Conservation (phyloP, 2,888 invertebrate genomes). For the Mactromeris polynyma region DNA sequence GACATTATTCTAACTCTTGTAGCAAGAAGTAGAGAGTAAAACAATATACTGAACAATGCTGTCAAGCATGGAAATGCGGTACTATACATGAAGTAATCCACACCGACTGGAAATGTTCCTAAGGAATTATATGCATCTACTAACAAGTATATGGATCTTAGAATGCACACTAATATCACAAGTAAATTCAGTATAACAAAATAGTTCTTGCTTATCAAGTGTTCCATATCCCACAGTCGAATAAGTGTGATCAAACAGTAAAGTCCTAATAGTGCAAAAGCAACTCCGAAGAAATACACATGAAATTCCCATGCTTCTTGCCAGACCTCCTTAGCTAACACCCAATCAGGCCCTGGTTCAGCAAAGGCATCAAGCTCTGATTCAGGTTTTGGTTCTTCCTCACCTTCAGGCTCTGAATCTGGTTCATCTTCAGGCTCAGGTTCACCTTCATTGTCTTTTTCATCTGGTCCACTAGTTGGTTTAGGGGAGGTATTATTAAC, state of each 20-base stretch:
- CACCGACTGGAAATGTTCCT: constrained; percentile 91
- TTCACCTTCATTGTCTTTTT: constrained; percentile 14
- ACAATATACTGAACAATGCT: constrained; percentile 95
- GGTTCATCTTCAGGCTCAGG: constrained; percentile 20
- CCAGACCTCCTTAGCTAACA: constrained; percentile 80
- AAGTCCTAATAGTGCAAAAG: constrained; percentile 94
- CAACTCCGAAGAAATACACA: constrained; percentile 94
- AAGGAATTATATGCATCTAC: constrained; percentile 97
- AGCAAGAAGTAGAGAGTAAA: constrained; percentile 94
- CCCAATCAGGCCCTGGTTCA: constrained; percentile 85
- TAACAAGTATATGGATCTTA: constrained; percentile 93
- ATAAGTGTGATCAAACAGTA: constrained; percentile 95
- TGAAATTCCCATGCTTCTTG: constrained; percentile 96
- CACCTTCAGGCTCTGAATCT: constrained; percentile 19
- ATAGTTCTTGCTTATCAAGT: constrained; percentile 95
- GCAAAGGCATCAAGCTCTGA: constrained; percentile 61
- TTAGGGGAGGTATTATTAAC: constrained; percentile 29
- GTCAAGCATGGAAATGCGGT: constrained; percentile 95
- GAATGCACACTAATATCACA: constrained; percentile 93
- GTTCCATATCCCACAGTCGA: constrained; percentile 94
- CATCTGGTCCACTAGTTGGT: constrained; percentile 34
- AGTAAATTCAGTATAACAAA: constrained; percentile 95
- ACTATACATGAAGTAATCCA: constrained; percentile 94
- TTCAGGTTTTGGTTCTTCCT: constrained; percentile 25
- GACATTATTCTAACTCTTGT: constrained; percentile 89